phyloP scores from a whole-genome alignment of 2,797 vertebrate species.

The Premnoplex brunnescens region DNA sequence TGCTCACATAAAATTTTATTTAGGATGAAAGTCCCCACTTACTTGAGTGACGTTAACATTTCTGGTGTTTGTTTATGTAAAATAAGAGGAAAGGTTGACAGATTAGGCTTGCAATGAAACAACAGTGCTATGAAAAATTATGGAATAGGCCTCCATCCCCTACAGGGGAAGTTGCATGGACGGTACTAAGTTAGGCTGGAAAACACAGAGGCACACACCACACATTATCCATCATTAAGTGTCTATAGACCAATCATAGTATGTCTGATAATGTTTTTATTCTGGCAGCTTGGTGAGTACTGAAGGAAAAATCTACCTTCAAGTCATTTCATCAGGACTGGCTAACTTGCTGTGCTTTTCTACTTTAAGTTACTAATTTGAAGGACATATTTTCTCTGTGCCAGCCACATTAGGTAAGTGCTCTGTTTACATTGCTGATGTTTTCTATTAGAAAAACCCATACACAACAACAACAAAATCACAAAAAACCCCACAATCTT shows the following conservation, averaged over 20 bases:
- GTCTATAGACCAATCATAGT: not conserved
- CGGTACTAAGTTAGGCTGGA: not conserved
- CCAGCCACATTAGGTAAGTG: not conserved
- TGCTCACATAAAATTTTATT: not conserved
- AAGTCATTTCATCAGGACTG: not conserved
- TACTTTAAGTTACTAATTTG: not conserved
- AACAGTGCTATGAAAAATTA: not conserved
- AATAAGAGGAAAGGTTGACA: not conserved
- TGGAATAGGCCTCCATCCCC: rapidly evolving
- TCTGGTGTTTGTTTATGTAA: not conserved
- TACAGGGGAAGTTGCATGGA: not conserved
- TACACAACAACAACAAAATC: not conserved
- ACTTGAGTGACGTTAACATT: not conserved
- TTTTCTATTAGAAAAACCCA: not conserved
- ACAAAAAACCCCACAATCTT: not conserved
- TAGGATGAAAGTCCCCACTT: not conserved
- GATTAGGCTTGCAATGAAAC: not conserved
- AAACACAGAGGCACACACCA: not conserved
- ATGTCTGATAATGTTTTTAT: not conserved
- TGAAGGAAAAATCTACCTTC: not conserved
- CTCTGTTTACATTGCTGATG: not conserved
- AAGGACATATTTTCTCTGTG: not conserved
- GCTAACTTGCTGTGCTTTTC: not conserved
- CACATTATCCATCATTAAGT: not conserved
- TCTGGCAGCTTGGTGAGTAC: not conserved